Conservation (phyloP, 2,113 vertebrate species). For the Sylvia atricapilla region DNA sequence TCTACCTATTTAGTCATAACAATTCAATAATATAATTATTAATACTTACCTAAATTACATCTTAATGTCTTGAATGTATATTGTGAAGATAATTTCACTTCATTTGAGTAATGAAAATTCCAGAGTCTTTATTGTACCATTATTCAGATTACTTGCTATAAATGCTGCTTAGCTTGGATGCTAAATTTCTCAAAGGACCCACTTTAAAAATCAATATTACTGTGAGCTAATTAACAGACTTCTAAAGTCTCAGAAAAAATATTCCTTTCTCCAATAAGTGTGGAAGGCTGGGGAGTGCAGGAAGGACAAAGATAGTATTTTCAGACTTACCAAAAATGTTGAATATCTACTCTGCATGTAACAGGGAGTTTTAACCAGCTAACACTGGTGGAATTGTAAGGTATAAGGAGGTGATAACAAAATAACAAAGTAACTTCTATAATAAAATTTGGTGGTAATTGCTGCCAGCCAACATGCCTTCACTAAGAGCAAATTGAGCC, state of each 20-base stretch:
- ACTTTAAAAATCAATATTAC: constrained; percentile 48
- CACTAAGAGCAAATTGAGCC: background rate
- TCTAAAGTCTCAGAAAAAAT: constrained; percentile 1
- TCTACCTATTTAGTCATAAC: constrained; percentile 46
- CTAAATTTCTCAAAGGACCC: constrained; percentile 44
- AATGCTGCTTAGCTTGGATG: constrained; percentile 24
- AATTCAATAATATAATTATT: constrained; percentile 54
- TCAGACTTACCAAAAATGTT: background rate
- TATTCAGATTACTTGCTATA: constrained; percentile 49
- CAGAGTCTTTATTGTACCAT: constrained; percentile 15
- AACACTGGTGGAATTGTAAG: background rate
- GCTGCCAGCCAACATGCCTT: background rate
- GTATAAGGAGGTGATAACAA: background rate
- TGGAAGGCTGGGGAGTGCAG: background rate
- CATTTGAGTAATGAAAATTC: constrained; percentile 45
- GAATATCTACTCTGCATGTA: background rate
- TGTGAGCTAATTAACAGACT: constrained; percentile 27
- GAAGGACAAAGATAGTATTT: background rate
- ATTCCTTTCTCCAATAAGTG: background rate
- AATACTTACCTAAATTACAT: constrained; percentile 56
- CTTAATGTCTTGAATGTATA: constrained; percentile 42
- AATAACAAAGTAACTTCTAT: background rate
- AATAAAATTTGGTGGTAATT: background rate
- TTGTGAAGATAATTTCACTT: constrained; percentile 39
- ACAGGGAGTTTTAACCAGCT: background rate